Conservation (phyloP, 1,140 invertebrate species). For the Heliconius hewitsoni region DNA sequence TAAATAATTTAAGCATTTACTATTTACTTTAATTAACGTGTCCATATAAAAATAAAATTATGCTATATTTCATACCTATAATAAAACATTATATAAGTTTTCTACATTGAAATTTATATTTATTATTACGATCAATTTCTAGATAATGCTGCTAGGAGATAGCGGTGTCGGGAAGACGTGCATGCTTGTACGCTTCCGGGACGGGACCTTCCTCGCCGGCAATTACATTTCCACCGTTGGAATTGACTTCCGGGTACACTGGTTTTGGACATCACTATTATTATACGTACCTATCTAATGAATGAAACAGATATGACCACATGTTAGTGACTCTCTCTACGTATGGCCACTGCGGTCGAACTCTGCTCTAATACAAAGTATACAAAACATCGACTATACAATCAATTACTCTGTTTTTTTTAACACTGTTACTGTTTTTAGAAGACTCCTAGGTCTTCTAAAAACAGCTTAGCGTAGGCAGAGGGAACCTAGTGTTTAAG, state of each 20-base stretch:
- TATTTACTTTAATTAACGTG: background rate
- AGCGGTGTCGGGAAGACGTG: conserved; percentile 95
- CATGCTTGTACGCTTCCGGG: conserved; percentile 91
- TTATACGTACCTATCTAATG: background rate
- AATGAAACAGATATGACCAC: background rate
- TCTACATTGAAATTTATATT: background rate
- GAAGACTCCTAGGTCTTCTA: background rate
- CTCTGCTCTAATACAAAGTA: no score
- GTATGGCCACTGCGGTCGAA: no score
- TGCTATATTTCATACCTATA: no score
- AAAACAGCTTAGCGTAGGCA: background rate
- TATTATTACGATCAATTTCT: conserved; percentile 42
- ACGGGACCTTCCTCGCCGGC: conserved; percentile 92
- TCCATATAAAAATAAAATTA: no score
- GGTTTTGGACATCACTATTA: background rate
- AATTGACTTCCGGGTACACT: conserved; percentile 94
- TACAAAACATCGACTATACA: no score
- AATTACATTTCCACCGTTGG: conserved; percentile 97
- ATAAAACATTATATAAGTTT: no score
- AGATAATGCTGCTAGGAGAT: conserved; percentile 95
- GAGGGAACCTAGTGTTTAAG: no score
- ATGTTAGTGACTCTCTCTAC: background rate
- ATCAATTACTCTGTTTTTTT: no score
- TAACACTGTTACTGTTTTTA: no score
- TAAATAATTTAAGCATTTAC: background rate